These are phyloP conservation scores for Limnothrissa miodon DNA, from an alignment of 2,113 vertebrate genomes.

Conservation along the genomic window DNA sequence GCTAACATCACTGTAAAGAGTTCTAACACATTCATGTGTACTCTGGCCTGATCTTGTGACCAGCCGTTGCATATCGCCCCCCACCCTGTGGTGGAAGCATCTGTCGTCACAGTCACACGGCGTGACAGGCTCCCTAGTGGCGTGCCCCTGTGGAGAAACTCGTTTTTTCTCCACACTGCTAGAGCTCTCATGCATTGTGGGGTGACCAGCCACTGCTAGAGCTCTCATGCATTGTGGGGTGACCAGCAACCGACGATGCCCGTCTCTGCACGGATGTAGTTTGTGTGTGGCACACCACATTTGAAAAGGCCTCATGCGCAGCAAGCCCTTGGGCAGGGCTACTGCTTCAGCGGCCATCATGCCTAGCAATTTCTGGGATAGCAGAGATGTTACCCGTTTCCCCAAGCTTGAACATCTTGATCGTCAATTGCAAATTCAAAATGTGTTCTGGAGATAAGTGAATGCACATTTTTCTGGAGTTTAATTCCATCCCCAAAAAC, in stretches of 20 bases:
- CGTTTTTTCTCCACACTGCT: neutral
- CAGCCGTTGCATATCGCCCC: neutral
- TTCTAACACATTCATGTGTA: neutral
- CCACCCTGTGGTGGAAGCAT: neutral
- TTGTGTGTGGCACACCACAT: neutral
- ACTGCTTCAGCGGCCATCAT: neutral
- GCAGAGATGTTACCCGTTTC: neutral
- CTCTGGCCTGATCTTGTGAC: neutral
- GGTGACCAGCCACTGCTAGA: neutral
- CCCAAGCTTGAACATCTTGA: neutral
- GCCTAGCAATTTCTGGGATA: neutral
- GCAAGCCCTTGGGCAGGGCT: too few relatives aligned
- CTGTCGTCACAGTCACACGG: neutral
- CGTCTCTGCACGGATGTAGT: neutral
- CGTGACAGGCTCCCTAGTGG: neutral
- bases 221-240: neutral
- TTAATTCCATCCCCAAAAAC: neutral
- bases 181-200: too few relatives aligned
- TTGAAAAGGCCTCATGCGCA: neutral
- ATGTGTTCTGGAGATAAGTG: neutral
- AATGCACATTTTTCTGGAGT: neutral
- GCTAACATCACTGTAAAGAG: neutral
- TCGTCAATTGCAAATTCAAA: neutral
- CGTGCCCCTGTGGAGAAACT: neutral
- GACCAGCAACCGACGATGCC: neutral